Conservation (phyloP, 2,797 vertebrate genomes). For the Thalassophryne amazonica region DNA sequence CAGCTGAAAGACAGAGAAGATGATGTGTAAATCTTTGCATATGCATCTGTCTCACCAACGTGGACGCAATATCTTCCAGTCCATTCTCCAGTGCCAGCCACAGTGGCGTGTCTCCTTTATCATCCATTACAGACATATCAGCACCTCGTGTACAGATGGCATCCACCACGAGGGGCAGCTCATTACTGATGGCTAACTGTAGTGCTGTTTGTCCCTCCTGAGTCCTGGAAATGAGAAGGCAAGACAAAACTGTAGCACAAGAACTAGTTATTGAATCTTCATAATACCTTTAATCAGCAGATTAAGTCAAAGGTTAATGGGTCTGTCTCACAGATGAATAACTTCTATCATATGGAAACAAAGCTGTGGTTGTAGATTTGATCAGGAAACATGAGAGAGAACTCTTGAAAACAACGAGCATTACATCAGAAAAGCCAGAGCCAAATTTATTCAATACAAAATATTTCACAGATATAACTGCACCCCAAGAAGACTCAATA, state of each 20-base stretch:
- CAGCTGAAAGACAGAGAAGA: too few species aligned
- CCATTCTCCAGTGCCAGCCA: conserved; percentile 91
- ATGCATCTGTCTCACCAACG: conserved; percentile 83
- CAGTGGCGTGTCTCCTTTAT: conserved; percentile 91
- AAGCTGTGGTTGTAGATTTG: not conserved
- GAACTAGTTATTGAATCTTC: too few species aligned
- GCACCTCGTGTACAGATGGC: conserved; percentile 97
- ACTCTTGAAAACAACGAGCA: not conserved
- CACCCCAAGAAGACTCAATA: not conserved
- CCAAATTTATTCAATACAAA: conserved; percentile 13
- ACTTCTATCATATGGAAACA: not conserved
- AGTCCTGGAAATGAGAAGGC: conserved; percentile 74
- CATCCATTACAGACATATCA: conserved; percentile 94
- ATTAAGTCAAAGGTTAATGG: too few species aligned
- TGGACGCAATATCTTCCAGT: conserved; percentile 96
- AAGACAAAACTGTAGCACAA: too few species aligned
- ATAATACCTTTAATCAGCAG: too few species aligned
- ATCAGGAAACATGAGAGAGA: not conserved
- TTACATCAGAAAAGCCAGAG: conserved; percentile 6
- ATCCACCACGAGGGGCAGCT: conserved; percentile 95
- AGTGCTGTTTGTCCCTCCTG: conserved; percentile 94
- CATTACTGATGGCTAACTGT: conserved; percentile 93
- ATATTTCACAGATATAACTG: conserved; percentile 3
- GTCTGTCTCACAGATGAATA: too few species aligned
- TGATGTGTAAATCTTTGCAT: too few species aligned